Conservation (phyloP, 2,888 invertebrate species). For the Hololepta plana region DNA sequence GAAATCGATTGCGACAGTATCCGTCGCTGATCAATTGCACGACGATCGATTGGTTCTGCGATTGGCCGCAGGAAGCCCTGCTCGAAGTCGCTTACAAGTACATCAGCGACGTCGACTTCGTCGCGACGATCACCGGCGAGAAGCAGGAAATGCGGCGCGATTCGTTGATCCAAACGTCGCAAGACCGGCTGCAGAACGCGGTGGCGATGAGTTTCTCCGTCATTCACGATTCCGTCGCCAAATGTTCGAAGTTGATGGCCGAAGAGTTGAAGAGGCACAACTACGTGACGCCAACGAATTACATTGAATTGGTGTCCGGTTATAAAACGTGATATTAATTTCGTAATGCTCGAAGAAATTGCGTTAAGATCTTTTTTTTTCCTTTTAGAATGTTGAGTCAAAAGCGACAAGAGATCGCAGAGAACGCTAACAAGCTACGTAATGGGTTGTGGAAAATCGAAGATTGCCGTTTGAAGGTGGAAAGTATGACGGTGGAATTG, state of each 20-base stretch:
- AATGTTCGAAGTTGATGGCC: constrained; percentile 54
- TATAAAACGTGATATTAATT: constrained; percentile 48
- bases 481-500: constrained; percentile 67
- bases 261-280: constrained; percentile 61
- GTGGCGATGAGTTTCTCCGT: constrained; percentile 61
- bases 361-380: too few species aligned
- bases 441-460: constrained; percentile 76
- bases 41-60: constrained; percentile 79
- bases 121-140: constrained; percentile 47
- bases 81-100: constrained; percentile 80
- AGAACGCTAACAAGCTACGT: constrained; percentile 59
- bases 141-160: constrained; percentile 28
- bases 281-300: constrained; percentile 81
- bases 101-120: constrained; percentile 50
- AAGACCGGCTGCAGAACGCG: constrained; percentile 42
- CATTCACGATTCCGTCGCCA: constrained; percentile 67
- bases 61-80: constrained; percentile 77
- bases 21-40: constrained; percentile 76
- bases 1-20: constrained; percentile 70
- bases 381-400: constrained; percentile 42
- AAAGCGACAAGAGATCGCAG: constrained; percentile 52
- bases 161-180: constrained; percentile 22
- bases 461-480: constrained; percentile 66
- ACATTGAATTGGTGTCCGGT: constrained; percentile 65
- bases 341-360: constrained; percentile 1